phyloP scores from a whole-genome alignment of 1,140 invertebrate genomes.

The Lepidotrigona ventralis region DNA sequence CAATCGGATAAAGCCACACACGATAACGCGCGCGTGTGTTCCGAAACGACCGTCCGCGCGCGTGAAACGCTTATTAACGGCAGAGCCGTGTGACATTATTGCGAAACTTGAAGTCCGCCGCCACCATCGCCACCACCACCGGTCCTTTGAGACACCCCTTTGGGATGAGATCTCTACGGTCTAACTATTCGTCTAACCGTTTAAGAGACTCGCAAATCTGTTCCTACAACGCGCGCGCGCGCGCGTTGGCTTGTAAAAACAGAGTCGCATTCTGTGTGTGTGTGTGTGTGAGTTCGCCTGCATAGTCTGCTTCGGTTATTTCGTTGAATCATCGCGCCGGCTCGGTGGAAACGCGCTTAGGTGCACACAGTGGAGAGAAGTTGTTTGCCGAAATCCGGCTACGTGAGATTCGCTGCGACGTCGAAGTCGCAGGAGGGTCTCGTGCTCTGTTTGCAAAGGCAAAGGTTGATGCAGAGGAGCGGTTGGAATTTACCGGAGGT shows the following conservation, averaged over 20 bases:
- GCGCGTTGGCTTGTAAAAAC: neutral
- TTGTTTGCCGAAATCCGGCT: constrained; percentile 50
- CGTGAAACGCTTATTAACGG: constrained; percentile 48
- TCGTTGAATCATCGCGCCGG: neutral
- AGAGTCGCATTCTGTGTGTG: neutral
- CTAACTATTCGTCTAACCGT: neutral
- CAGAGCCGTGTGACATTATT: neutral
- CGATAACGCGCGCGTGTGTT: too few species aligned
- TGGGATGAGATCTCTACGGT: neutral
- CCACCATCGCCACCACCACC: too few species aligned
- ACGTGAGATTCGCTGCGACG: constrained; percentile 27
- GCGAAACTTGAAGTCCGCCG: neutral
- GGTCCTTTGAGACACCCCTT: neutral
- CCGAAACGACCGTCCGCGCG: neutral
- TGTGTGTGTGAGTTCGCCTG: too few species aligned
- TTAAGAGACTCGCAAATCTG: neutral
- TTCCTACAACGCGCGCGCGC: neutral
- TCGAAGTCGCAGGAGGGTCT: constrained; percentile 55
- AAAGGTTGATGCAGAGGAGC: constrained; percentile 46
- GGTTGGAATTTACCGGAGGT: constrained; percentile 57
- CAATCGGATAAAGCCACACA: constrained; percentile 51
- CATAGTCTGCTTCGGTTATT: constrained; percentile 19
- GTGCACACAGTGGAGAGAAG: neutral
- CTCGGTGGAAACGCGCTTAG: constrained; percentile 25
- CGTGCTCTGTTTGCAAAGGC: constrained; percentile 55